Base-by-base conservation (phyloP, 1,140 invertebrate species). In the Linepithema humile region DNA sequence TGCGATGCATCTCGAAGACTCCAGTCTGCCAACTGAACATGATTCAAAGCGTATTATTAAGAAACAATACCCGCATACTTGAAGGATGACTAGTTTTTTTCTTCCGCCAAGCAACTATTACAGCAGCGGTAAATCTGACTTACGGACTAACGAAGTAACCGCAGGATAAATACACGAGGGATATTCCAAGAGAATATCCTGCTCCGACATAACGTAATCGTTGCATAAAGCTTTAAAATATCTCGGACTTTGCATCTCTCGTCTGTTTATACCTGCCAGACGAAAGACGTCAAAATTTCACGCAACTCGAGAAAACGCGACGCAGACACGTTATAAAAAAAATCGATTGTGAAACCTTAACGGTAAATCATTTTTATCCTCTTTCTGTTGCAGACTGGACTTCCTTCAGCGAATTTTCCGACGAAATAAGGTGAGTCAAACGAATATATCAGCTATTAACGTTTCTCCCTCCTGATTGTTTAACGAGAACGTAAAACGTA, bases 51-150 rank as follows among this genome's bases (percentile, higher is more conserved):
- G 38, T 73, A 55, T 67, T 53, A 84, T 75, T 75, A 88, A 86
- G 73, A 78, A 82, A 89, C 87, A 86, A 89, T 89, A 89, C 40
- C 15, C 32, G 82, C 85, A 57, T 72, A 86, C 75, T 84, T 72
- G 87, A 86, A 89, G 88, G 82, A 89, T 88, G 86, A 85, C 84
- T 84, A 32, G 48, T 62, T 85, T 78, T 88, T 87, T 88, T 86
- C 70, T 86, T 48, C 40, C 75, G 48, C 55, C 55, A 78, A 83
- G 48, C 50, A 50, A 60, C 60, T 67, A 84, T 88, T 89, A 86
- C 62, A 32, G 40, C 69, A 59, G 35, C 59, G 35, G 74, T 80
- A 75, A 85, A 85, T 78, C 77, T 73, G 85, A 67, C 82, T 48
- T 55, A 23, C 23, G 17, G 62, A 53, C 35, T n/a, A 78, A 83